A percentile compares a stretch with the other conserved stretches of the same genome.
phyloP scores from a whole-genome alignment of 2,797 vertebrate species.

The Lepilemur ruficaudatus region DNA sequence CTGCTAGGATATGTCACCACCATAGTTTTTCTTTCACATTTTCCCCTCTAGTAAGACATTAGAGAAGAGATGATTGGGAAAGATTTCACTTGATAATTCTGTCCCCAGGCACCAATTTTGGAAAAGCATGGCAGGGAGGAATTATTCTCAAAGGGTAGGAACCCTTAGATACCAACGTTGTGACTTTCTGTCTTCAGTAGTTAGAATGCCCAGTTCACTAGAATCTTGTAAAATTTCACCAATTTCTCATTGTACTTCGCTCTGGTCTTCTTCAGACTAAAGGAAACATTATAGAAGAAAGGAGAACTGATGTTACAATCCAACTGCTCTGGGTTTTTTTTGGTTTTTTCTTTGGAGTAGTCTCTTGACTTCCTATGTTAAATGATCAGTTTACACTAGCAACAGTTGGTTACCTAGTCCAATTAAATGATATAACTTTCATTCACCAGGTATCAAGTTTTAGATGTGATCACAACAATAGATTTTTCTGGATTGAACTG shows the following conservation, averaged over 20 bases:
- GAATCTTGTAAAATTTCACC: not conserved
- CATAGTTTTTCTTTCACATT: not conserved
- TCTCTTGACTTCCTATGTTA: not conserved
- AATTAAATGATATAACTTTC: not conserved
- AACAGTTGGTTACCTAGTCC: constrained; percentile 14
- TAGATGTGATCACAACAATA: not conserved
- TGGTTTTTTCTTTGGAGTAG: not conserved
- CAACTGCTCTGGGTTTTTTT: not conserved
- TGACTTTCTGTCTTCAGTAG: not conserved
- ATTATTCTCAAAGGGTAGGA: not conserved
- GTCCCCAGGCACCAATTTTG: not conserved
- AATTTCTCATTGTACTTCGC: not conserved
- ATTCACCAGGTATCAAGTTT: not conserved
- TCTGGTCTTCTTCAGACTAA: constrained; percentile 22
- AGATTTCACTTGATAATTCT: not conserved
- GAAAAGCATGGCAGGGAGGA: not conserved
- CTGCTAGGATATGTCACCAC: not conserved
- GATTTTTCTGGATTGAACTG: not conserved
- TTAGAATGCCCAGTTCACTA: not conserved
- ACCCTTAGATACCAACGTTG: not conserved
- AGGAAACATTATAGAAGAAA: not conserved
- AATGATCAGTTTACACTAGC: not conserved
- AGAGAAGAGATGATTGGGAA: not conserved
- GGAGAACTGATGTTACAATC: not conserved
- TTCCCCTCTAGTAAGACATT: not conserved